Conservation (phyloP, 2,797 vertebrate genomes). For the Channa striata region DNA sequence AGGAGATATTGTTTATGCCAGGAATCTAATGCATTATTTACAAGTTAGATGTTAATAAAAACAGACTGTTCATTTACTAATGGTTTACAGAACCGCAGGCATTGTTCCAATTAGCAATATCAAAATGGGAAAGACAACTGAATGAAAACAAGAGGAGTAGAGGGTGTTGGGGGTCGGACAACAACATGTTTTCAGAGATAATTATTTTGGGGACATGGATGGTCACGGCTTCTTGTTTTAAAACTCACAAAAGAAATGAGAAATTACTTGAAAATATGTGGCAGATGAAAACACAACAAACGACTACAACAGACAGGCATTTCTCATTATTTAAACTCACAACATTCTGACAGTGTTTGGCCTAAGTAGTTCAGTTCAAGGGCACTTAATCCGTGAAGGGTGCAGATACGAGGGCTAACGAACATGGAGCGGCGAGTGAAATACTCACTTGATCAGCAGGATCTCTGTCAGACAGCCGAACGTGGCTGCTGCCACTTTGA, state of each 20-base stretch:
- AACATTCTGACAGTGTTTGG: conserved; percentile 18
- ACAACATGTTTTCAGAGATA: conserved; percentile 60
- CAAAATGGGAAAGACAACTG: conserved; percentile 86
- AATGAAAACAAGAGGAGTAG: conserved; percentile 50
- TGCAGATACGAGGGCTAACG: conserved; percentile 10
- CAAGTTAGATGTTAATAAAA: conserved; percentile 98
- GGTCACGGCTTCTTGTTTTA: conserved; percentile 41
- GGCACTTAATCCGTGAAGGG: conserved; percentile 19
- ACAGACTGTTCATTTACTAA: conserved; percentile 98
- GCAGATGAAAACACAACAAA: conserved; percentile 32
- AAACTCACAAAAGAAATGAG: conserved; percentile 47
- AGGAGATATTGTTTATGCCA: conserved; percentile 89
- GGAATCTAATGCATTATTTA: conserved; percentile 98
- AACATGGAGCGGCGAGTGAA: conserved; percentile 2
- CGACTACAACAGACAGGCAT: background rate
- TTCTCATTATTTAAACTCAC: conserved; percentile 15
- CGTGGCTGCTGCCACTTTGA: conserved; percentile 70
- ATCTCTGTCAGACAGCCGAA: conserved; percentile 68
- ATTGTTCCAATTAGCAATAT: conserved; percentile 92
- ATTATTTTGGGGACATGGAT: conserved; percentile 55
- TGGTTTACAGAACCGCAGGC: conserved; percentile 94
- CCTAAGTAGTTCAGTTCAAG: conserved; percentile 26
- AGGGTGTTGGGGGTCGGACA: conserved; percentile 34
- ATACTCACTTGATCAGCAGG: conserved; percentile 78
- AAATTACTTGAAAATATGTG: conserved; percentile 44